A percentile compares a stretch with the other conserved stretches of the same genome.
Evolutionary conservation across 1,140 invertebrate genomes (phyloP).

Genomic region (Saccostrea echinata): DNA sequence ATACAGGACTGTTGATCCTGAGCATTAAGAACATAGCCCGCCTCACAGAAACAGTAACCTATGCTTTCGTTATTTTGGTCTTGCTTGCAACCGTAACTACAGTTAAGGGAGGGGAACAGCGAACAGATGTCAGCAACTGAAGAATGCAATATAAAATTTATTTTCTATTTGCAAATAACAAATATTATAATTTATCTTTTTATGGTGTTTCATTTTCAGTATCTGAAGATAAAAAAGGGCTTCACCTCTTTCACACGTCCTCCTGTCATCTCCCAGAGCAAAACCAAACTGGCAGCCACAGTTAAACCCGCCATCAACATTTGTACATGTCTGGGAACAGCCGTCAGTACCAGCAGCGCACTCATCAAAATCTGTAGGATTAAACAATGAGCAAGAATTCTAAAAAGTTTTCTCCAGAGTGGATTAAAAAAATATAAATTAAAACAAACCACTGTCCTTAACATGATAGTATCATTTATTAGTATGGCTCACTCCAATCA

Average conservation of each 20-base stretch:
- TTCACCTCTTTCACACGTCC: conserved; percentile 36
- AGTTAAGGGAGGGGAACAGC: conserved; percentile 17
- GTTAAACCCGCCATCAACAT: conserved; percentile 49
- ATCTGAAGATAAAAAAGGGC: background rate
- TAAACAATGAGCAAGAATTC: background rate
- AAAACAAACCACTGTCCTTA: too few species aligned
- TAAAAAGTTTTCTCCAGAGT: too few species aligned
- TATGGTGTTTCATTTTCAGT: too few species aligned
- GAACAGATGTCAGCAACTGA: conserved; percentile 35
- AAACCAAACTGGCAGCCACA: conserved; percentile 56
- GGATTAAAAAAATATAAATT: too few species aligned
- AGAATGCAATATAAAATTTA: background rate
- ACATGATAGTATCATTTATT: too few species aligned
- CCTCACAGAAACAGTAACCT: conserved; percentile 35
- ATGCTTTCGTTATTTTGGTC: background rate
- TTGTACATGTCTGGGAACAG: conserved; percentile 52
- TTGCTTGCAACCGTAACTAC: conserved; percentile 47
- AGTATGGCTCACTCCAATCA: too few species aligned
- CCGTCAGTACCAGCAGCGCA: conserved; percentile 25
- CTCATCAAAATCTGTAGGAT: conserved; percentile 55
- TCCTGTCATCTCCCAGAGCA: conserved; percentile 51
- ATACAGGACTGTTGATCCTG: background rate
- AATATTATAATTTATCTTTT: too few species aligned
- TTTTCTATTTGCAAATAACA: background rate
- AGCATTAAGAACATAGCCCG: conserved; percentile 35